Percentiles rank a stretch among this genome's conserved stretches.
Evolutionary conservation across 2,797 vertebrate genomes (phyloP).

Genomic region (Melanotaenia trifasciata): DNA sequence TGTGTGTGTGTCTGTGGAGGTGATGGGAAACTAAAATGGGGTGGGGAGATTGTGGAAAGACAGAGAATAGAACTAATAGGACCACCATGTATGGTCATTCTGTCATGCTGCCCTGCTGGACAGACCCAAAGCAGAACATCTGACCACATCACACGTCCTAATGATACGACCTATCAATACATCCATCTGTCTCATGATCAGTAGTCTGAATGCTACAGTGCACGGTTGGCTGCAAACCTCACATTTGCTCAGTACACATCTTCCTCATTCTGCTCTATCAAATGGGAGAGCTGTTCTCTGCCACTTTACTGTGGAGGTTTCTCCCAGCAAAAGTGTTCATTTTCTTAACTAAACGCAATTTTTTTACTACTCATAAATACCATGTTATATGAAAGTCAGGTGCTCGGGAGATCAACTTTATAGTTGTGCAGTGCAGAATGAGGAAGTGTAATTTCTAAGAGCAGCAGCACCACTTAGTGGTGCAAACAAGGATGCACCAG

Average conservation of each 20-base stretch:
- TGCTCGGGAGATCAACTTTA: slow-evolving; percentile 9
- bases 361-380: neutral
- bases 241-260: slow-evolving; percentile 60
- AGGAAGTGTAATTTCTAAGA: slow-evolving; percentile 37
- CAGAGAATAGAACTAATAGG: slow-evolving; percentile 38
- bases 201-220: slow-evolving; percentile 1
- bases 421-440: slow-evolving; percentile 1
- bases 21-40: slow-evolving; percentile 38
- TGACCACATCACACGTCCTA: slow-evolving; percentile 45
- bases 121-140: slow-evolving; percentile 63
- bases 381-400: neutral
- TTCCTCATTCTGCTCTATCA: slow-evolving; percentile 15
- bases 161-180: slow-evolving; percentile 13
- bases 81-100: slow-evolving; percentile 72
- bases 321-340: neutral
- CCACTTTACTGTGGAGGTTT: neutral
- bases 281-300: slow-evolving; percentile 25
- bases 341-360: neutral
- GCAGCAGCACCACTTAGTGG: slow-evolving; percentile 67
- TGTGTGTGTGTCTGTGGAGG: neutral
- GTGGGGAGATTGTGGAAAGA: slow-evolving; percentile 44
- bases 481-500: slow-evolving; percentile 12
- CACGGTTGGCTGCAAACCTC: slow-evolving; percentile 23
- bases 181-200: slow-evolving; percentile 10
- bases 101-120: slow-evolving; percentile 55